Evolutionary conservation across 2,888 invertebrate species (phyloP).

Genomic region (Caenorhabditis virilis): DNA sequence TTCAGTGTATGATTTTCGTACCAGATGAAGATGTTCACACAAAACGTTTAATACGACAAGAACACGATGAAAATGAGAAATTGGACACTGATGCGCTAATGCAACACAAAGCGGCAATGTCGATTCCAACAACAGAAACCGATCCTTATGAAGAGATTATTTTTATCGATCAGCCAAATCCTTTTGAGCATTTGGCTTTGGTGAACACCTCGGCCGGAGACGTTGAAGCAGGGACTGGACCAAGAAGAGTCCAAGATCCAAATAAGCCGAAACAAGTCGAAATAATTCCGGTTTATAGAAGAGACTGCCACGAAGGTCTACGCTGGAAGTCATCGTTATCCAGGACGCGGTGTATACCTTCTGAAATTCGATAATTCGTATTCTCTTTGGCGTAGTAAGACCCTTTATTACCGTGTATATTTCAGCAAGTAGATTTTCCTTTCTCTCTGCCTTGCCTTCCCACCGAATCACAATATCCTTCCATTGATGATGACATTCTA

Average conservation of each 20-base stretch:
- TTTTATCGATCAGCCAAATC: constrained; percentile 61
- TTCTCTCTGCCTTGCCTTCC: too few relatives aligned
- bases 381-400: constrained; percentile 97
- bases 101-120: constrained; percentile 52
- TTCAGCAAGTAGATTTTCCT: constrained; percentile 75
- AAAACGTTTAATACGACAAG: constrained; percentile 21
- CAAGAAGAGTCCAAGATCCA: constrained; percentile 39
- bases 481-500: too few relatives aligned
- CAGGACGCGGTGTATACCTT: constrained; percentile 94
- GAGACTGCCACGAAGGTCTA: constrained; percentile 96
- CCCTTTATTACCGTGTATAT: constrained; percentile 96
- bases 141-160: constrained; percentile 64
- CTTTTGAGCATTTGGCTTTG: constrained; percentile 27
- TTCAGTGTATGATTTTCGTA: constrained; percentile 88
- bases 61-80: constrained; percentile 33
- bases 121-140: constrained; percentile 49
- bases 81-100: constrained; percentile 37
- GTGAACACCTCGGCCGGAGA: constrained; percentile 74
- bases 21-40: constrained; percentile 79
- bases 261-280: constrained; percentile 77
- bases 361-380: constrained; percentile 99
- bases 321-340: constrained; percentile 94
- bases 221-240: constrained; percentile 74
- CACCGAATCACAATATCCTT: too few relatives aligned
- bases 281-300: constrained; percentile 89